Conservation (phyloP, 2,888 invertebrate genomes). For the Aporophyla lueneburgensis region DNA sequence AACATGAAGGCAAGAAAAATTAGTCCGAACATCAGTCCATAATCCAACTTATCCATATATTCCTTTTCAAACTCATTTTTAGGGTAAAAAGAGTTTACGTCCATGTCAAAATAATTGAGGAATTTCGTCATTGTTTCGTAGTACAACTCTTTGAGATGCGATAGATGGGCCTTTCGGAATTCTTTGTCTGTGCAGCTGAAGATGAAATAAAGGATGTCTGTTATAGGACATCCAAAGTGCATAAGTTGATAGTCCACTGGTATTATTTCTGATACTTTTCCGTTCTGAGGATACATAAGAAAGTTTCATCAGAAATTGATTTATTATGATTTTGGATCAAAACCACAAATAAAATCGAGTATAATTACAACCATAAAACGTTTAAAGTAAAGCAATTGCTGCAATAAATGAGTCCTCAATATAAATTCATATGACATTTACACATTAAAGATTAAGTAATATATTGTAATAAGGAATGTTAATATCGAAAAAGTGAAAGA, state of each 20-base stretch:
- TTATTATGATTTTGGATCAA: background rate
- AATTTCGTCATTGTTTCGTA: slow-evolving; percentile 69
- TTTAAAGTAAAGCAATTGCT: background rate
- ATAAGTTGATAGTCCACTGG: slow-evolving; percentile 77
- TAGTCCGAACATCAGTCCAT: slow-evolving; percentile 70
- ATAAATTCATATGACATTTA: background rate
- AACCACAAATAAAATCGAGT: background rate
- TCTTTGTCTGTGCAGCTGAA: slow-evolving; percentile 71
- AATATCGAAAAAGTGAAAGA: background rate
- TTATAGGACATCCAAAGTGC: slow-evolving; percentile 72
- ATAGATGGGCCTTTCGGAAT: slow-evolving; percentile 73
- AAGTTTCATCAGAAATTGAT: background rate
- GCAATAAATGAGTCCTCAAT: background rate
- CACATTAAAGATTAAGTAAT: background rate
- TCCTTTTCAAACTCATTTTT: slow-evolving; percentile 71
- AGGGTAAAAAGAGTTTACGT: slow-evolving; percentile 70
- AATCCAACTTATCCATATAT: slow-evolving; percentile 71
- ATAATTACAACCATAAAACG: background rate
- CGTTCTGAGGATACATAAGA: slow-evolving; percentile 66
- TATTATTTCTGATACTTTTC: slow-evolving; percentile 69
- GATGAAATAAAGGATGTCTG: slow-evolving; percentile 76
- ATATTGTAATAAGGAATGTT: background rate
- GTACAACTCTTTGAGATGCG: slow-evolving; percentile 74
- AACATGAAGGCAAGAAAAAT: slow-evolving; percentile 70
- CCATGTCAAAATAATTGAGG: slow-evolving; percentile 73